phyloP scores from a whole-genome alignment of 1,140 invertebrate species.

The Apis cerana region DNA sequence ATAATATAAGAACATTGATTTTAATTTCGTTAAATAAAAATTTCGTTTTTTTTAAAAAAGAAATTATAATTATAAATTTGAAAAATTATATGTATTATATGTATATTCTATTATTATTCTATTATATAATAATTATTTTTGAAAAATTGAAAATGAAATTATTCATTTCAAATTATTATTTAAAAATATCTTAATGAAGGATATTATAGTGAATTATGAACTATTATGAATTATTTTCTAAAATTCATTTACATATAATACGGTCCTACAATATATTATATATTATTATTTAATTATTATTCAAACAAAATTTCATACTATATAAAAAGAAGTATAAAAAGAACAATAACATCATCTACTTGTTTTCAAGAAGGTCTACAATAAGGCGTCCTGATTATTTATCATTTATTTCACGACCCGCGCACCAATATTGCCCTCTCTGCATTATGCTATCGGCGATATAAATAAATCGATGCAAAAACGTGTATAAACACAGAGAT shows the following conservation, averaged over 20 bases:
- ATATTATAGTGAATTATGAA: neutral
- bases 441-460: neutral
- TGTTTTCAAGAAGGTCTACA: neutral
- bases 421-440: constrained; percentile 2
- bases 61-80: too few relatives aligned
- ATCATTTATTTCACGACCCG: neutral
- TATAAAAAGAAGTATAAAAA: neutral
- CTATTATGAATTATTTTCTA: neutral
- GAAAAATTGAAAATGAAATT: too few relatives aligned
- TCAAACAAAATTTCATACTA: neutral
- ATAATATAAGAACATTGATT: too few relatives aligned
- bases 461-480: constrained; percentile 41
- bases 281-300: neutral
- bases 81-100: too few relatives aligned
- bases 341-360: neutral
- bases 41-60: neutral
- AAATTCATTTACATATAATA: neutral
- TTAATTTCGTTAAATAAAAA: too few relatives aligned
- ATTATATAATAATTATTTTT: too few relatives aligned
- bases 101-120: too few relatives aligned
- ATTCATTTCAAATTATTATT: too few relatives aligned
- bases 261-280: neutral
- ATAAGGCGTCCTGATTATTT: neutral
- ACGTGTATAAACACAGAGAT: constrained; percentile 25
- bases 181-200: neutral